Base-by-base conservation (phyloP, 2,113 vertebrate genomes). In the Rousettus leschenaultii region DNA sequence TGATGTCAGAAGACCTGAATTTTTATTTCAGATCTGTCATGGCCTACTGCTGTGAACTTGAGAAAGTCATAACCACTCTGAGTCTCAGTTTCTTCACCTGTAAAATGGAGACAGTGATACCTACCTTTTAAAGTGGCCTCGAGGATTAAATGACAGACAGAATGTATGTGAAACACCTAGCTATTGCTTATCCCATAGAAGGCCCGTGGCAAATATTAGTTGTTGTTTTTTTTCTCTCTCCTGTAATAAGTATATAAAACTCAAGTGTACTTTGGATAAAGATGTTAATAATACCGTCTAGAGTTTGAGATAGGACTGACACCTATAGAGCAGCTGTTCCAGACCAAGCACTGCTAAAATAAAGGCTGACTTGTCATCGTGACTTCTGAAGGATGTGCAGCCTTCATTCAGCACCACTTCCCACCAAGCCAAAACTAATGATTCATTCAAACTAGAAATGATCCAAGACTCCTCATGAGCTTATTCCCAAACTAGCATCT, bases 11-110 rank as follows among this genome's bases (percentile, higher is more conserved):
- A 91, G 57, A 80, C n/a, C 35, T 83, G 66, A 68, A 30, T 48
- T 93, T 91, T 85, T 80, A 18, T 80, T 95, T 96, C 38, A 43
- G n/a, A 59, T 70, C 93, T 89, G 35, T 19, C n/a, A 24, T 35
- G 10, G 22, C 53, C 59, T 45, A 38, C 61, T 45, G 48, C 28
- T 65, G 30, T 85, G 40, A 88, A 65, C 55, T 83, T 86, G 59
- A 33, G 33, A 66, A 74, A 75, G 73, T 85, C 87, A 43, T 43
- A 73, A 33, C 45, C 61, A 35, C 45, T 77, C 38, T 86, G 48
- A 15, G 40, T 91, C 86, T 95, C 61, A 61, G 30, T 89, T 83
- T 92, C 71, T 77, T 95, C 71, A 66, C 61, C 16, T 84, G 33
- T 89, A 75, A 80, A 88, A 40, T 40, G 21, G 73, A 38, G 11